phyloP scores from a whole-genome alignment of 2,888 invertebrate species.

The Portevinia maculata region DNA sequence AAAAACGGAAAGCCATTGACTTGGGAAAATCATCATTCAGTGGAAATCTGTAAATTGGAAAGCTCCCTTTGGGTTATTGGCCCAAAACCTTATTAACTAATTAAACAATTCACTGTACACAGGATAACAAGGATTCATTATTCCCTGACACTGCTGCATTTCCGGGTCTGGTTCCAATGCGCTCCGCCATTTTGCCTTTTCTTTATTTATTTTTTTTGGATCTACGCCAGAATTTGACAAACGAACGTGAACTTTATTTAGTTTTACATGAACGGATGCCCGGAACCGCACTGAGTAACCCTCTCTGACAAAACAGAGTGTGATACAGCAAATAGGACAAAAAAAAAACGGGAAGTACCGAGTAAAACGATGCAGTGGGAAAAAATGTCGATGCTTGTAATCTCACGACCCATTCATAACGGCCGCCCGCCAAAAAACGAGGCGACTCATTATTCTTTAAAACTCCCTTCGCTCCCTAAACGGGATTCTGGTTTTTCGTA shows the following conservation, averaged over 20 bases:
- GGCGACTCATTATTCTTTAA: conserved; percentile 73
- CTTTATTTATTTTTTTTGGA: conserved; percentile 69
- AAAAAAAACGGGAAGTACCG: conserved; percentile 9
- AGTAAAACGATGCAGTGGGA: conserved; percentile 63
- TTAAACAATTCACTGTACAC: conserved; percentile 69
- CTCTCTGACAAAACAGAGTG: conserved; percentile 60
- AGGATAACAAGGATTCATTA: conserved; percentile 70
- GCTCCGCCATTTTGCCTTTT: conserved; percentile 65
- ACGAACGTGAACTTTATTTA: conserved; percentile 74
- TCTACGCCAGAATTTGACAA: conserved; percentile 73
- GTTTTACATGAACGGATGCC: conserved; percentile 74
- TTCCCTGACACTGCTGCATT: conserved; percentile 43
- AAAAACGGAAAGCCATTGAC: conserved; percentile 34
- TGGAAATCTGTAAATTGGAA: conserved; percentile 57
- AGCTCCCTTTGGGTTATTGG: conserved; percentile 70
- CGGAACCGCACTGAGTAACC: conserved; percentile 71
- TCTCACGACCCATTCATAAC: conserved; percentile 73
- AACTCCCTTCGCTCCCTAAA: background rate
- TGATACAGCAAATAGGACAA: conserved; percentile 42
- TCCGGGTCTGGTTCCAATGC: conserved; percentile 39
- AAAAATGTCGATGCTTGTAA: conserved; percentile 74
- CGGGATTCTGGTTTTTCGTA: conserved; percentile 42
- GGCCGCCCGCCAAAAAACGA: conserved; percentile 67
- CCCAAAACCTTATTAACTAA: conserved; percentile 74
- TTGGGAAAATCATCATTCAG: conserved; percentile 48